These are phyloP conservation scores for Xiphophorus hellerii DNA, from an alignment of 2,113 vertebrate genomes.

Conservation along the genomic window DNA sequence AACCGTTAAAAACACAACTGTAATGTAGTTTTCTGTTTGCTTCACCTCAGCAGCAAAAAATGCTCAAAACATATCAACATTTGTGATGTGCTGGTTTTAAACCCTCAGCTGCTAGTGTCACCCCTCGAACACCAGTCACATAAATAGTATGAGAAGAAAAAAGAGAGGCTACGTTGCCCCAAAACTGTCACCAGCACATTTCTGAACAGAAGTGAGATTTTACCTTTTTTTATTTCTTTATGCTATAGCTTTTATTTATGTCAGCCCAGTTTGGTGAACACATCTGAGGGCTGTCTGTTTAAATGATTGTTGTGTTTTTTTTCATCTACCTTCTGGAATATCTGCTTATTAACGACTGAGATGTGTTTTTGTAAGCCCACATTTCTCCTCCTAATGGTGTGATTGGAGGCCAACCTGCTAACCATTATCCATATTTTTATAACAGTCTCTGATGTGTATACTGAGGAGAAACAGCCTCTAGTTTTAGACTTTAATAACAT, in stretches of 20 bases:
- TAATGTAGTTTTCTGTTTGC: slow-evolving; percentile 4
- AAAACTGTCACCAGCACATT: slow-evolving; percentile 70
- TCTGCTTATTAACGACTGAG: slow-evolving; percentile 1
- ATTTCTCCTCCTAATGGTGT: neutral
- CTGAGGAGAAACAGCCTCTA: neutral
- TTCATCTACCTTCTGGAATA: slow-evolving; percentile 32
- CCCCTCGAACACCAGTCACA: slow-evolving; percentile 25
- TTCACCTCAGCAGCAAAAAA: slow-evolving; percentile 2
- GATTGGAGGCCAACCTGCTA: neutral
- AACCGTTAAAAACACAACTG: slow-evolving; percentile 9
- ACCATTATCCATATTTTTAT: slow-evolving; percentile 4
- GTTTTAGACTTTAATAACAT: neutral
- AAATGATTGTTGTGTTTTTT: slow-evolving; percentile 14
- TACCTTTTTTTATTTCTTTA: slow-evolving; percentile 27
- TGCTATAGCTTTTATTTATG: slow-evolving; percentile 38
- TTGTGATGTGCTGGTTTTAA: slow-evolving; percentile 36
- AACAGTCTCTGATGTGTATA: neutral
- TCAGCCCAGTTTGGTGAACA: slow-evolving; percentile 23
- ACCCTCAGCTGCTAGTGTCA: slow-evolving; percentile 32
- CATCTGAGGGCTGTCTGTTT: slow-evolving; percentile 33
- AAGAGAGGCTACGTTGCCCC: slow-evolving; percentile 54
- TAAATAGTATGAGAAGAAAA: slow-evolving; percentile 37
- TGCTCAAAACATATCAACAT: slow-evolving; percentile 36
- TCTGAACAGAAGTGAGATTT: slow-evolving; percentile 42
- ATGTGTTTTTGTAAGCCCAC: slow-evolving; percentile 4